These are phyloP conservation scores for Tachysurus vachellii DNA, from an alignment of 2,113 vertebrate species.

Conservation along the genomic window DNA sequence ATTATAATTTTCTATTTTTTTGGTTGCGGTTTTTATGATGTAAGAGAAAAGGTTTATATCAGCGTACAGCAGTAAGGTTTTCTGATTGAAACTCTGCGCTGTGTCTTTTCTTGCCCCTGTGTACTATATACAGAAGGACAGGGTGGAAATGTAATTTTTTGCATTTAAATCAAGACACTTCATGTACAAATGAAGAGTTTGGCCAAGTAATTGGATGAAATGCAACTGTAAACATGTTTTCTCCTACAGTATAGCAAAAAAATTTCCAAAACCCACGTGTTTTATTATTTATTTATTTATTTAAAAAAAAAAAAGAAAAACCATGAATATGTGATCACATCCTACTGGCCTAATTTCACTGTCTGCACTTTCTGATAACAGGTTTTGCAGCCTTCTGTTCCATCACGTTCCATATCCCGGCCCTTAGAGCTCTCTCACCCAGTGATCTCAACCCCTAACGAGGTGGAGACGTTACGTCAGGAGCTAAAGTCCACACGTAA, in stretches of 20 bases:
- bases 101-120: neutral
- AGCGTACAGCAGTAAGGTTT: neutral
- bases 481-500: conserved; percentile 78
- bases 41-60: neutral
- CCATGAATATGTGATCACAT: neutral
- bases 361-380: conserved; percentile 34
- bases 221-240: neutral
- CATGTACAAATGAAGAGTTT: neutral
- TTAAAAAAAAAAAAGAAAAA: neutral
- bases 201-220: neutral
- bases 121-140: neutral
- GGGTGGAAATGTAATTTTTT: conserved; percentile 42
- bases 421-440: conserved; percentile 77
- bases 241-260: neutral
- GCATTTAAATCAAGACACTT: neutral
- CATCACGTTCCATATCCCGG: conserved; percentile 77
- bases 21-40: neutral
- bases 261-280: neutral
- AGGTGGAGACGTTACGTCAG: conserved; percentile 74
- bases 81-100: neutral
- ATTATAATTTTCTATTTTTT: neutral
- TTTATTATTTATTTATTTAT: neutral
- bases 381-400: conserved; percentile 62
- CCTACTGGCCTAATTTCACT: neutral
- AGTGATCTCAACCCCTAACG: conserved; percentile 54